Conservation (phyloP, 1,140 invertebrate species). For the Anoplolepis gracilipes region DNA sequence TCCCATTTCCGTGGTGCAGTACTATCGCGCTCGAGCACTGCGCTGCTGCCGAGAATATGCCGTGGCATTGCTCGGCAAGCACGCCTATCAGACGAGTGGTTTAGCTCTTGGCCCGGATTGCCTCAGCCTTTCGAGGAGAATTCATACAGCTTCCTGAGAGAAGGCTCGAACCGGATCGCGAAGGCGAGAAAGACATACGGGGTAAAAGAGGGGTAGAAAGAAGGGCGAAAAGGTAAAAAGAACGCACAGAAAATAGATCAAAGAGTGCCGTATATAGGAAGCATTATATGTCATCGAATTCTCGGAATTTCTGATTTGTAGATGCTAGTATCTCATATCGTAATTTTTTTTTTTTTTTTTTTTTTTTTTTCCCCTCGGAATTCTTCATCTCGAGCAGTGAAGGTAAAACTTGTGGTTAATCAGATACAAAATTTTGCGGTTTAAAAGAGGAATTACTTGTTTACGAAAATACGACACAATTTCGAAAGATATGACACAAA, state of each 20-base stretch:
- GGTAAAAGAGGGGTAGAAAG: background rate
- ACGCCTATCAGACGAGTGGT: constrained; percentile 50
- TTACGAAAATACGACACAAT: no score
- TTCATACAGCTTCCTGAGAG: constrained; percentile 53
- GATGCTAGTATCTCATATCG: constrained; percentile 15
- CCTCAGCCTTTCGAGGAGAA: constrained; percentile 55
- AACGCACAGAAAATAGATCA: background rate
- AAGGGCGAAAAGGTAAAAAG: background rate
- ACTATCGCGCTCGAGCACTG: constrained; percentile 56
- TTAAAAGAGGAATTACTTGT: background rate
- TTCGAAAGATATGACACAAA: background rate
- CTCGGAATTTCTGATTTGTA: constrained; percentile 47
- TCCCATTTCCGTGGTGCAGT: constrained; percentile 70
- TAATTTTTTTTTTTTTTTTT: no score
- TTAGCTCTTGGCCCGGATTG: constrained; percentile 59
- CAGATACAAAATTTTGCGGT: background rate
- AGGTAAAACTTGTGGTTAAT: background rate
- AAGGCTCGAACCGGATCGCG: constrained; percentile 51
- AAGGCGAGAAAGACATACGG: background rate
- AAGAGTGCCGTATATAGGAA: background rate
- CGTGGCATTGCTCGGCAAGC: constrained; percentile 32
- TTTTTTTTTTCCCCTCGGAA: constrained; percentile 12
- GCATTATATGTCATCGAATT: constrained; percentile 60
- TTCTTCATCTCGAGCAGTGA: constrained; percentile 6
- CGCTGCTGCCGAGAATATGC: constrained; percentile 60